Conservation (phyloP, 2,113 vertebrate genomes). For the Hydropotes inermis region DNA sequence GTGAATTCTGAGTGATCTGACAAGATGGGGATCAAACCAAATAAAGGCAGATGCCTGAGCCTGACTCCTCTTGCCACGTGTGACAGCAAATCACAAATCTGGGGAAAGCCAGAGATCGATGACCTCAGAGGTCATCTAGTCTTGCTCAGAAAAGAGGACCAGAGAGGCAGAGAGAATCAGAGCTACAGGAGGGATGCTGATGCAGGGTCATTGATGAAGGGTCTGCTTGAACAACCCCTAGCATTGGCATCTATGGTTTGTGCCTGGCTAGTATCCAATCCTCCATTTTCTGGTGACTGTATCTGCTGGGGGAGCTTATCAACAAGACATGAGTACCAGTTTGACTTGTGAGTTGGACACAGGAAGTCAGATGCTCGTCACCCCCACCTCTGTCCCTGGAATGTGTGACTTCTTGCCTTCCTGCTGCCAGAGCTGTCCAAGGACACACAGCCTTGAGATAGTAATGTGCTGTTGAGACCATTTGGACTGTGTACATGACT, state of each 20-base stretch:
- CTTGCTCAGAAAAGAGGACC: background rate
- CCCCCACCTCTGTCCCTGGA: background rate
- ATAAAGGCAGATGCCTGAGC: background rate
- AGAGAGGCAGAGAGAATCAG: background rate
- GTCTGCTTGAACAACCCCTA: background rate
- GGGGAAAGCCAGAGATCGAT: background rate
- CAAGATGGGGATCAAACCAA: background rate
- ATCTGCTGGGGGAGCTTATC: background rate
- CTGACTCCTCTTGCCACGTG: accelerated
- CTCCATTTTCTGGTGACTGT: background rate
- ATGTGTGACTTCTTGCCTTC: background rate
- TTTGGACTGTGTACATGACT: background rate
- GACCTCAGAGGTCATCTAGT: background rate
- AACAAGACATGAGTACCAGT: background rate
- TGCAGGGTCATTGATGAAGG: background rate
- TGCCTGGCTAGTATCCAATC: background rate
- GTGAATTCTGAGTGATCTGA: background rate
- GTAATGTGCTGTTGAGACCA: background rate
- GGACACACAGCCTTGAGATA: background rate
- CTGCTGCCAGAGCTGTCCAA: background rate
- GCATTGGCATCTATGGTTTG: background rate
- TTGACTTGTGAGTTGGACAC: background rate
- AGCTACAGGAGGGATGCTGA: background rate
- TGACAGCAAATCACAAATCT: background rate
- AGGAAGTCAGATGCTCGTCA: background rate